Percentiles rank a stretch among this genome's conserved stretches.
Evolutionary conservation across 2,113 vertebrate species (phyloP).

Genomic region (Chitala chitala): DNA sequence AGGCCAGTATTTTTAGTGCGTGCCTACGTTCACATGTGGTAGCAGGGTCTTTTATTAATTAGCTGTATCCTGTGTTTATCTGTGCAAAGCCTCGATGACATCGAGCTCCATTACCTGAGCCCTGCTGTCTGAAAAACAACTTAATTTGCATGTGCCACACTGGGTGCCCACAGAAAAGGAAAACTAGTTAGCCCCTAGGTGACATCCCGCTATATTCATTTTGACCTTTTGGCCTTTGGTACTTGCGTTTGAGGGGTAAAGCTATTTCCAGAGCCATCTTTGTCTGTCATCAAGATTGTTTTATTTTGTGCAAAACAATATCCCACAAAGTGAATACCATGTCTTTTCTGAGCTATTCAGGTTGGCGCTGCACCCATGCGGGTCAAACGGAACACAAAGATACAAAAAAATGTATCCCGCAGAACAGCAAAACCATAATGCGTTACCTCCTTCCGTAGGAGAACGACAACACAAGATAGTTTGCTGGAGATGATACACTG

Average conservation of each 20-base stretch:
- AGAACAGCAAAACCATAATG: too few relatives aligned
- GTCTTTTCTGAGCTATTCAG: background rate
- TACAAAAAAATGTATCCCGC: background rate
- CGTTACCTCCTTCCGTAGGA: too few relatives aligned
- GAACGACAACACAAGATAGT: too few relatives aligned
- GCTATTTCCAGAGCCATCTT: background rate
- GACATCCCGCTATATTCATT: background rate
- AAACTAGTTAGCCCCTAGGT: background rate
- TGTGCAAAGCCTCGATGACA: background rate
- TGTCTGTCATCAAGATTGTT: background rate
- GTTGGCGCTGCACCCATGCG: too few relatives aligned
- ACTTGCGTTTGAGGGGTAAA: background rate
- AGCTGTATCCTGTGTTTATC: background rate
- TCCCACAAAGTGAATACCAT: too few relatives aligned
- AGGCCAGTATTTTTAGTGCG: background rate
- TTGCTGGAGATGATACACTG: too few relatives aligned
- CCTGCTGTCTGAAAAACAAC: too few relatives aligned
- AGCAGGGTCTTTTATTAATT: background rate
- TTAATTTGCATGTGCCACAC: too few relatives aligned
- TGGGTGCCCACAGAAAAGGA: too few relatives aligned
- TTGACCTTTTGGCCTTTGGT: background rate
- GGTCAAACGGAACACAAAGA: too few relatives aligned
- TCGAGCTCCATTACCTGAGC: too few relatives aligned
- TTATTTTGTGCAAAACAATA: too few relatives aligned
- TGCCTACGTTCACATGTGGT: background rate